Evolutionary conservation across 1,140 invertebrate species (phyloP), one percentile per base, ranked within the genome.

Genomic region (Globodera rostochiensis): DNA sequence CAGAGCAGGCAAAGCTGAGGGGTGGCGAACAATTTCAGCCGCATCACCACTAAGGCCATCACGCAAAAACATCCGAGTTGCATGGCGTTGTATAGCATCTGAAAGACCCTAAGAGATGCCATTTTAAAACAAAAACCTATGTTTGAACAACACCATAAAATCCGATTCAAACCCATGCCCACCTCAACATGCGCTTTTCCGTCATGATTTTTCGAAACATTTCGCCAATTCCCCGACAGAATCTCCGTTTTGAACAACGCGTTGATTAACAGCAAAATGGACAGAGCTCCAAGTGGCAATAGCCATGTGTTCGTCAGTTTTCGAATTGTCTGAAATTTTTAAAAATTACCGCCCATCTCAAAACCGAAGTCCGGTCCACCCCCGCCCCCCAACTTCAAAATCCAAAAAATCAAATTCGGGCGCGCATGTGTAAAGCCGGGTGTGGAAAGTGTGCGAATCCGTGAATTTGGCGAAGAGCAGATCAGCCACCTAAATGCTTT

Each of bases 391-490:
- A 77, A 91, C 91, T 80, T 91, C 90, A 50, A 82, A 46, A 77
- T 90, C 93, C n/a, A 95, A 87, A 87, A 95, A 95, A 85, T 95
- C 94, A 90, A 95, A 95, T 86, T 95, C 94, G 1, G 92, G 91
- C 3, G 94, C 93, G 91, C 95, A 96, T 0, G 94, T 95, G 84
- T 96, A 96, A 13, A 96, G 90, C 86, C 94, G 90, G 0, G 94
- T 95, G 87, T 95, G 94, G 86, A 95, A 95, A 84, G 93, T 93
- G 86, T 93, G 93, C 87, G 93, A 95, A 84, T 92, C 90, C 0
- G 92, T 93, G 67, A 96, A 92, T 90, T 95, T 95, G 1, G 94
- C 93, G 77, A 90, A 91, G 0, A 95, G 90, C 67, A 96, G 92
- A 83, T 95, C 94, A 87, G 93, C 93, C 67, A 95, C 70, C 73